Evolutionary conservation across 1,140 invertebrate species (phyloP).

Genomic region (Drosophila murphyi): DNA sequence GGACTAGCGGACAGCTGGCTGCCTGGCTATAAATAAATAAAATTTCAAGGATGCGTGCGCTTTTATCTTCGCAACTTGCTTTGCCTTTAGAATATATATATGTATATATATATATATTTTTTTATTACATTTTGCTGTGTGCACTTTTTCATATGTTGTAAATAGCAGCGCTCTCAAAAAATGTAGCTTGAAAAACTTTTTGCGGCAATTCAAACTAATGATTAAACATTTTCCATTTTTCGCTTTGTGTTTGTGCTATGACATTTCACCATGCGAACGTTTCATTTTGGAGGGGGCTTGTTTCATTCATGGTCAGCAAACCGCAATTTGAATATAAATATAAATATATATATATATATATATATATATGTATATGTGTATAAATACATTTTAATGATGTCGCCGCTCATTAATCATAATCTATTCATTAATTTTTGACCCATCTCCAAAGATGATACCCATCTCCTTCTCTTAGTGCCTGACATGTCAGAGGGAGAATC

Average conservation of each 20-base stretch:
- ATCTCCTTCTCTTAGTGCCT: neutral
- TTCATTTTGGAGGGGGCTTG: constrained; percentile 33
- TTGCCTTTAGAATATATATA: constrained; percentile 46
- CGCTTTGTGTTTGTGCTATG: constrained; percentile 60
- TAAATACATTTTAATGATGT: constrained; percentile 83
- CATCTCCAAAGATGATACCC: constrained; percentile 34
- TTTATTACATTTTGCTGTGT: constrained; percentile 46
- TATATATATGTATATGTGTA: constrained; percentile 60
- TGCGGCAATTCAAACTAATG: constrained; percentile 80
- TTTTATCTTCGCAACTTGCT: constrained; percentile 78
- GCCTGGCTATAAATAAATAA: constrained; percentile 79
- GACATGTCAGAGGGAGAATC: constrained; percentile 43
- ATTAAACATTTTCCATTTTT: constrained; percentile 75
- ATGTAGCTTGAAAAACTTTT: constrained; percentile 57
- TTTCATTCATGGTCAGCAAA: constrained; percentile 70
- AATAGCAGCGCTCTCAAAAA: constrained; percentile 54
- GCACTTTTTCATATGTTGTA: constrained; percentile 80
- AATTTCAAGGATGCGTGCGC: constrained; percentile 82
- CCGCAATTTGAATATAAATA: constrained; percentile 75
- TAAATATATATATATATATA: neutral
- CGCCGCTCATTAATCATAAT: constrained; percentile 82
- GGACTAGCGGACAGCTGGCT: constrained; percentile 31
- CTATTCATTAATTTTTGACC: constrained; percentile 81
- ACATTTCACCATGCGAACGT: constrained; percentile 56
- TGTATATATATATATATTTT: neutral